Evolutionary conservation across 1,140 invertebrate species (phyloP), one percentile per base, ranked within the genome.

Genomic region (Zaprionus lachaisei): DNA sequence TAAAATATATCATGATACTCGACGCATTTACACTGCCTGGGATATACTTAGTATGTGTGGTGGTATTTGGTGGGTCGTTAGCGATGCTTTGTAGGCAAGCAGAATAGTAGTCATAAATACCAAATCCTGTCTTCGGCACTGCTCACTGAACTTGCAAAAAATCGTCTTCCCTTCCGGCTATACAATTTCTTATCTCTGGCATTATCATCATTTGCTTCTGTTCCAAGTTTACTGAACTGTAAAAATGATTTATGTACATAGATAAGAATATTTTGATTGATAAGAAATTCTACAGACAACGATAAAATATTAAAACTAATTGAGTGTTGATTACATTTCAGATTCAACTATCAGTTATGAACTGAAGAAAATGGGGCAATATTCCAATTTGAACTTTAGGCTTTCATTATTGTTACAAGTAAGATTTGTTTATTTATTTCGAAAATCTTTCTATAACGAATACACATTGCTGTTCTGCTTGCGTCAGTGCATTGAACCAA

Each of bases 21-120:
- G 66, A 81, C 86, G 66, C 71, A 70, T 69, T 79, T 85, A 81
- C 86, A 57, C 77, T 80, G 82, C 76, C 79, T 68, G 75, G 51
- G 76, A 82, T 91, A 91, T 91, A 90, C 85, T 90, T 90, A 90
- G 86, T 82, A 85, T 89, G 83, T 85, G 86, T 82, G 64, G 63
- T 79, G 71, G 67, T 82, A 34, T 34, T 34, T 82, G 72, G 72
- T 78, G 81, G 81, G 61, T 78, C 83, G 80, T 71, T 83, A 83
- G 78, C 77, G 81, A 83, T 83, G 83, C 80, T 89, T 86, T 60
- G 67, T 73, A 89, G 83, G 83, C 80, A 89, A 89, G 83, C 87
- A 72, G 77, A 87, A 85, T 85, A 90, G 85, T 90, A 90, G 81
- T 91, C 79, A 90, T 90, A 90, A 90, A 90, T 90, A 90, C 85